Percentiles rank a stretch among this genome's conserved stretches.
phyloP scores from a whole-genome alignment of 1,140 invertebrate genomes.

The Drosophila bocqueti region DNA sequence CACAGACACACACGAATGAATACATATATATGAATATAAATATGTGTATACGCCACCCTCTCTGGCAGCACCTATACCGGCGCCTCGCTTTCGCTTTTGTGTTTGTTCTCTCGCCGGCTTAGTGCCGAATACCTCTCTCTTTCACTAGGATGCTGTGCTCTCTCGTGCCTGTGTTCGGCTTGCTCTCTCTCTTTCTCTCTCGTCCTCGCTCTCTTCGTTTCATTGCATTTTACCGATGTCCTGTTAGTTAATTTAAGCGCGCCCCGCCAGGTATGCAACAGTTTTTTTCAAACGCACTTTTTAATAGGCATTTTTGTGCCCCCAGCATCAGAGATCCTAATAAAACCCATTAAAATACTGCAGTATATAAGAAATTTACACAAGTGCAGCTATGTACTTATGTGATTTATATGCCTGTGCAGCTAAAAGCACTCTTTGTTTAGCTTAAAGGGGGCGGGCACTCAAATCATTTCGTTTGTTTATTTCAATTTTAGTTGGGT shows the following conservation, averaged over 20 bases:
- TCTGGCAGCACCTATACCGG: slow-evolving; percentile 23
- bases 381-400: slow-evolving; percentile 15
- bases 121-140: slow-evolving; percentile 20
- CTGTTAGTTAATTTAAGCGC: slow-evolving; percentile 63
- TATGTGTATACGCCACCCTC: slow-evolving; percentile 7
- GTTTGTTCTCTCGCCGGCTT: slow-evolving; percentile 61
- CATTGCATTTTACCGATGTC: slow-evolving; percentile 21
- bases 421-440: slow-evolving; percentile 30
- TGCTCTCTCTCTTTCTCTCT: background rate
- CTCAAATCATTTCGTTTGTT: slow-evolving; percentile 30
- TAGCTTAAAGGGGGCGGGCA: slow-evolving; percentile 33
- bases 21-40: background rate
- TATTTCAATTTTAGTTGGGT: slow-evolving; percentile 6
- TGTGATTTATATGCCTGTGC: slow-evolving; percentile 27
- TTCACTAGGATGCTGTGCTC: slow-evolving; percentile 17
- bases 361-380: slow-evolving; percentile 35
- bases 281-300: slow-evolving; percentile 73
- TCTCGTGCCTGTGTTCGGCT: slow-evolving; percentile 7
- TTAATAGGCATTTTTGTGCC: slow-evolving; percentile 57
- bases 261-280: slow-evolving; percentile 76
- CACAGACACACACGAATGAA: slow-evolving; percentile 17
- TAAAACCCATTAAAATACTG: slow-evolving; percentile 68
- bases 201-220: background rate
- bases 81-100: slow-evolving; percentile 80
- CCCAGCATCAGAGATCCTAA: slow-evolving; percentile 53